Evolutionary conservation across 2,113 vertebrate genomes (phyloP).

Genomic region (Callionymus lyra): DNA sequence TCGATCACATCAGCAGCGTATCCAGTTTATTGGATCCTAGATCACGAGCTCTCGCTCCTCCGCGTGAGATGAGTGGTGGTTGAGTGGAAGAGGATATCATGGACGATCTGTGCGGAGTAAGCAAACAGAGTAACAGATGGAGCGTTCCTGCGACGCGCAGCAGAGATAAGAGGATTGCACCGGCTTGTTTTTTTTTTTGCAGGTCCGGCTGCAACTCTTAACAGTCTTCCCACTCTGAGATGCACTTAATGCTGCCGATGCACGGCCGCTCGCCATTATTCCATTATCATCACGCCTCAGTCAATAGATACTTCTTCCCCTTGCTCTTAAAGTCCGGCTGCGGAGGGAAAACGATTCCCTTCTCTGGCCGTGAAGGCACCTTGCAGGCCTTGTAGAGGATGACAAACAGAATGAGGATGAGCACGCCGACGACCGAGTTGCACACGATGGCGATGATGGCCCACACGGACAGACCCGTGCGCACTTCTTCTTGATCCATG

Average conservation of each 20-base stretch:
- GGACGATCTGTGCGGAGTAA: constrained; percentile 17
- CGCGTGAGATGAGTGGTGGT: constrained; percentile 9
- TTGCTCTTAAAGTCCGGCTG: constrained; percentile 26
- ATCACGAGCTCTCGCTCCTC: constrained; percentile 9
- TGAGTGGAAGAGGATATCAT: constrained; percentile 21
- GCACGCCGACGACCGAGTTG: constrained; percentile 61
- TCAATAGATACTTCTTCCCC: constrained; percentile 62
- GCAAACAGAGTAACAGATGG: constrained; percentile 65
- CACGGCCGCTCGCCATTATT: neutral
- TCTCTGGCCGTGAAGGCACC: constrained; percentile 63
- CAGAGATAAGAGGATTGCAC: constrained; percentile 66
- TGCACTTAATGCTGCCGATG: constrained; percentile 2
- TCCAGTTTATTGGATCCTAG: constrained; percentile 3
- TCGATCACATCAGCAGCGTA: constrained; percentile 1
- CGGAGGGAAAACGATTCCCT: constrained; percentile 22
- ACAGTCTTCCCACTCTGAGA: constrained; percentile 23
- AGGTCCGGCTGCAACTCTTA: constrained; percentile 40
- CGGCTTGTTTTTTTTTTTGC: constrained; percentile 35
- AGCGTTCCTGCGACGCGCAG: constrained; percentile 42
- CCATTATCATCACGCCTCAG: constrained; percentile 31
- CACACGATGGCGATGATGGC: constrained; percentile 66
- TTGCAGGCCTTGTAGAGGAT: constrained; percentile 73
- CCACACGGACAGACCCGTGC: constrained; percentile 58
- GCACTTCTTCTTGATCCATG: constrained; percentile 60
- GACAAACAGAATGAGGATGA: constrained; percentile 65